Conservation (phyloP, 1,140 invertebrate species). For the Centruroides vittatus region DNA sequence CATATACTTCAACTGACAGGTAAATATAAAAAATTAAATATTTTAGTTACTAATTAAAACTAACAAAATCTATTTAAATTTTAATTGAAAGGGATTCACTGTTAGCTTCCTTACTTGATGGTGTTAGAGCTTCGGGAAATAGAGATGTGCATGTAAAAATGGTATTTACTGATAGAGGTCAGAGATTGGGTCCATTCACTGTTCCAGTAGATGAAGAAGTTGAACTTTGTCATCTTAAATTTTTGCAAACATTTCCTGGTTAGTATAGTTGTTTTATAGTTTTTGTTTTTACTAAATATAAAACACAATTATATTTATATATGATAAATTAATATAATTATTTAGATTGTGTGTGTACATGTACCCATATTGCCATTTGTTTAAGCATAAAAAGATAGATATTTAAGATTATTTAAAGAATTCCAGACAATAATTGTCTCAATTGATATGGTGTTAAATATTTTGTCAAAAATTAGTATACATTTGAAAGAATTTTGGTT, state of each 20-base stretch:
- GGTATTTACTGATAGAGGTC: slow-evolving; percentile 59
- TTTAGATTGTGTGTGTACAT: too few relatives aligned
- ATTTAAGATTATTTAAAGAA: too few relatives aligned
- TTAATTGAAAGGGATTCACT: slow-evolving; percentile 65
- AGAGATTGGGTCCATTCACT: slow-evolving; percentile 73
- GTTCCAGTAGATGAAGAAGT: slow-evolving; percentile 85
- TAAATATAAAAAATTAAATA: slow-evolving; percentile 23
- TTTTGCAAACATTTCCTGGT: slow-evolving; percentile 54
- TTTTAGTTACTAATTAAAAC: too few relatives aligned
- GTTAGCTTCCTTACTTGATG: slow-evolving; percentile 86
- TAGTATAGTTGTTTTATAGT: slow-evolving; percentile 2
- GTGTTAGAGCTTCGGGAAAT: slow-evolving; percentile 90
- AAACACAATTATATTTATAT: too few relatives aligned
- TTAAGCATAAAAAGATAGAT: too few relatives aligned
- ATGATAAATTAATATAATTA: too few relatives aligned
- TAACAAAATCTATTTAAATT: background rate
- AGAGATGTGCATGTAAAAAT: slow-evolving; percentile 93
- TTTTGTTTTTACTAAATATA: too few relatives aligned
- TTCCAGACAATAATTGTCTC: too few relatives aligned
- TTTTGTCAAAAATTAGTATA: too few relatives aligned
- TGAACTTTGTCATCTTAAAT: slow-evolving; percentile 68
- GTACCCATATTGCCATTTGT: too few relatives aligned
- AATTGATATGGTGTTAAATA: too few relatives aligned
- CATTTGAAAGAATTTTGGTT: too few relatives aligned
- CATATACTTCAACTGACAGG: slow-evolving; percentile 73